phyloP scores from a whole-genome alignment of 1,140 invertebrate species.

The Parapsyche elsis region DNA sequence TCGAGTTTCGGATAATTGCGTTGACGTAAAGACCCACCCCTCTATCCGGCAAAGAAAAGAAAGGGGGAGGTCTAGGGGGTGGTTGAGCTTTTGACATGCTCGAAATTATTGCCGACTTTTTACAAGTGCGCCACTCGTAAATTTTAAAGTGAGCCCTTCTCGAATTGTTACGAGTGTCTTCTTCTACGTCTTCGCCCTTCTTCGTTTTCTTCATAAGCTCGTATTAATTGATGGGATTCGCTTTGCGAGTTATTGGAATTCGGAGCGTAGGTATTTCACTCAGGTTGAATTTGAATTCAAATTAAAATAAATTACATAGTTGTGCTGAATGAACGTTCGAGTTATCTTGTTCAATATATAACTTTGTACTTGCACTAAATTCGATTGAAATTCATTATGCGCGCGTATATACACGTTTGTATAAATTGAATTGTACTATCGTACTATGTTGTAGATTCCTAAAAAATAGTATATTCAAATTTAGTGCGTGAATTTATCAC shows the following conservation, averaged over 20 bases:
- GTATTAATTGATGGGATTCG: slow-evolving; percentile 10
- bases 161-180: background rate
- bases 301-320: too few species aligned
- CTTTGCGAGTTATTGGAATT: background rate
- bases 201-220: background rate
- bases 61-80: background rate
- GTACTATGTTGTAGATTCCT: too few species aligned
- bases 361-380: background rate
- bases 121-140: background rate
- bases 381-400: slow-evolving; percentile 1
- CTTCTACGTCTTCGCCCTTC: background rate
- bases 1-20: slow-evolving; percentile 43
- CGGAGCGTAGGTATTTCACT: too few species aligned
- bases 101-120: slow-evolving; percentile 20
- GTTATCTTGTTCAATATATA: too few species aligned
- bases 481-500: too few species aligned
- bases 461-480: too few species aligned
- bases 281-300: too few species aligned
- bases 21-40: slow-evolving; percentile 23
- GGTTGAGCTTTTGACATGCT: background rate
- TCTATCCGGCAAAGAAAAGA: background rate
- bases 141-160: background rate
- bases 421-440: too few species aligned
- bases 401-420: background rate
- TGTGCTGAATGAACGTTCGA: too few species aligned